Evolutionary conservation across 2,113 vertebrate species (phyloP), one percentile per base, ranked within the genome.

Genomic region (Chionomys nivalis): DNA sequence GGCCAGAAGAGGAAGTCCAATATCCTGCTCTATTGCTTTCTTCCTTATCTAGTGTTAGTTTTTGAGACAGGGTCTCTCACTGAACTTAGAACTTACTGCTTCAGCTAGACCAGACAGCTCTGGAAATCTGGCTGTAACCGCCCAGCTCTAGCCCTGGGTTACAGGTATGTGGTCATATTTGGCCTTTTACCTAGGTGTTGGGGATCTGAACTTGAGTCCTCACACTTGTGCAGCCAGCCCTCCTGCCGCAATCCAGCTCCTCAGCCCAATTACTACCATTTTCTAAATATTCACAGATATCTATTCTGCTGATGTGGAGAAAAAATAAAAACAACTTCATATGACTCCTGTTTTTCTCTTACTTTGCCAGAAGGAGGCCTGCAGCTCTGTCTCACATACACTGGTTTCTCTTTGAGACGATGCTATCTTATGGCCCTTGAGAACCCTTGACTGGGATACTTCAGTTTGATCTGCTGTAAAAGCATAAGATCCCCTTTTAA

Each of bases 381-480:
- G 31, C 36, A 63, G 49, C 65, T 75, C 58, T 79, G 9, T 8
- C 61, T 75, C 1, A 26, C 6, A n/a, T 52, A 23, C 73, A 86
- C 82, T 94, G 47, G 4, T 78, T 94, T 94, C 49, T 94, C 39
- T 76, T 93, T 72, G 90, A 92, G 33, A 2, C 81, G 52, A 86
- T 66, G 28, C 4, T 79, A 7, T 44, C 7, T 90, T 86, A 63
- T 70, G 14, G 7, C 47, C 66, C 3, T 66, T 44, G 42, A 19
- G 14, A 75, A 7, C 16, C 61, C 2, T 11, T 63, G 23, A 66
- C 14, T 36, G 23, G 23, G 16, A n/a, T 87, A 31, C 3, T 55
- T 95, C 65, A 87, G 28, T 89, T 93, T 65, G 65, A 63, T 86
- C 42, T 97, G 3, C 44, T 92, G 0, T 89, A 66, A 36, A 42